Percentiles rank a stretch among this genome's conserved stretches.
phyloP scores from a whole-genome alignment of 2,113 vertebrate species.

The Cavia aperea region DNA sequence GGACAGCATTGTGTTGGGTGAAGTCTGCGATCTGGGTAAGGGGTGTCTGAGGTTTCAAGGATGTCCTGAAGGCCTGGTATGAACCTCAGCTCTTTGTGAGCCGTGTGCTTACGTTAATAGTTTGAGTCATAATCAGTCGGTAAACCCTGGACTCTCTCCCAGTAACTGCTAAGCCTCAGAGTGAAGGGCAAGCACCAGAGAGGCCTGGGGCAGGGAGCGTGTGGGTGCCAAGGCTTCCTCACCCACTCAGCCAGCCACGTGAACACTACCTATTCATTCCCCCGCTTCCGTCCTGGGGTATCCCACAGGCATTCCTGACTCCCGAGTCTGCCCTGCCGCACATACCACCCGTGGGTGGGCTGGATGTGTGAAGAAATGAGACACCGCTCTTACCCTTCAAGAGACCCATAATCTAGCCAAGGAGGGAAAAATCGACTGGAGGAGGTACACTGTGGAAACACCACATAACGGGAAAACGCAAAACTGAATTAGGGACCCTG shows the following conservation, averaged over 20 bases:
- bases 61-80: not conserved
- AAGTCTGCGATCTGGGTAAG: not conserved
- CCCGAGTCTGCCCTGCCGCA: not conserved
- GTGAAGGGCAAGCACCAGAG: not conserved
- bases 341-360: not conserved
- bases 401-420: not conserved
- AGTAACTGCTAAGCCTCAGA: not conserved
- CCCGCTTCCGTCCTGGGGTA: not conserved
- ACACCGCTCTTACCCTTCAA: not conserved
- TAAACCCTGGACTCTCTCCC: not conserved
- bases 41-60: not conserved
- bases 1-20: not conserved
- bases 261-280: not conserved
- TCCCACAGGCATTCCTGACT: not conserved
- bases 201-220: not conserved
- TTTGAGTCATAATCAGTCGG: conserved; percentile 16
- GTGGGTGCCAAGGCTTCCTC: not conserved
- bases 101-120: not conserved
- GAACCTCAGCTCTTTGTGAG: not conserved
- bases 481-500: not conserved
- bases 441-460: not conserved
- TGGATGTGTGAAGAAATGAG: not conserved
- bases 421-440: not conserved
- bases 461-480: not conserved
- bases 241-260: not conserved